These are phyloP conservation scores for Epizoanthus fatuus DNA, from an alignment of 92 coral and sea anemone species.

Conservation along the genomic window DNA sequence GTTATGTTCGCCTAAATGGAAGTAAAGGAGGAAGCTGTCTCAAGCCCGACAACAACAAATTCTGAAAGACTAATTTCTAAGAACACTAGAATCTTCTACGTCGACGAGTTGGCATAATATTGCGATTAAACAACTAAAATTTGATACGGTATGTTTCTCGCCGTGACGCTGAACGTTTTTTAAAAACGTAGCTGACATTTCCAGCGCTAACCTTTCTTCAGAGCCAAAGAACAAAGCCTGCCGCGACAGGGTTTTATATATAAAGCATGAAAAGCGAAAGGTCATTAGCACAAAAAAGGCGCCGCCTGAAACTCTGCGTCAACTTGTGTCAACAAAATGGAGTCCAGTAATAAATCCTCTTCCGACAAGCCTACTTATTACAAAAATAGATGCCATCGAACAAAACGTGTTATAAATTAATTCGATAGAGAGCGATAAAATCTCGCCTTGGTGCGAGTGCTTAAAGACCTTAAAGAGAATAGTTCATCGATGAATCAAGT, in stretches of 20 bases:
- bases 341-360: constrained; percentile 2
- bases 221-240: neutral
- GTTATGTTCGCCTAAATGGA: too few species aligned
- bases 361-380: constrained; percentile 26
- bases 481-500: neutral
- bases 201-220: too few species aligned
- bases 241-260: constrained; percentile 1
- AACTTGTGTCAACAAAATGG: constrained; percentile 36
- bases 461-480: neutral
- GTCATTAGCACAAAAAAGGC: constrained; percentile 8
- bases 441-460: neutral
- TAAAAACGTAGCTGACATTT: too few species aligned
- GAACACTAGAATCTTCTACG: too few species aligned
- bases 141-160: too few species aligned
- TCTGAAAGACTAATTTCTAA: too few species aligned
- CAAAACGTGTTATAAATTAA: constrained; percentile 11
- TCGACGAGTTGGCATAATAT: too few species aligned
- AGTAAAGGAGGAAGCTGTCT: too few species aligned
- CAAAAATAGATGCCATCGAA: neutral
- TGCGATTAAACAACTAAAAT: too few species aligned
- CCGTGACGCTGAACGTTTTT: too few species aligned
- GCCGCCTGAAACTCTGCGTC: constrained; percentile 15
- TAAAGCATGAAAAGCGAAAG: neutral
- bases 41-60: too few species aligned
- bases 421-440: neutral